phyloP scores from a whole-genome alignment of 2,888 invertebrate species.

The Conus canariensis region DNA sequence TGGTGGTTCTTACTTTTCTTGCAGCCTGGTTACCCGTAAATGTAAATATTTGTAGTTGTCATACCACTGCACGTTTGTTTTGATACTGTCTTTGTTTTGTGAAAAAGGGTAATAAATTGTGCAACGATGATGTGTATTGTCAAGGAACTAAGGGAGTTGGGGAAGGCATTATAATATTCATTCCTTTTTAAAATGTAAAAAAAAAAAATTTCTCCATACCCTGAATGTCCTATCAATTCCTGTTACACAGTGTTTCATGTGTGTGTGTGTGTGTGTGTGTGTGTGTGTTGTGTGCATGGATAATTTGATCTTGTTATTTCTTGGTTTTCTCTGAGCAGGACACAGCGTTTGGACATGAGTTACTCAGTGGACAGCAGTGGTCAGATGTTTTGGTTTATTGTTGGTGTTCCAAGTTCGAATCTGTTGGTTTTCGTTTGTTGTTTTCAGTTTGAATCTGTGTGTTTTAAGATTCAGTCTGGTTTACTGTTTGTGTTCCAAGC shows the following conservation, averaged over 20 bases:
- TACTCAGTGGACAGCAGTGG: not conserved
- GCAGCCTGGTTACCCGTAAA: no score
- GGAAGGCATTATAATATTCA: no score
- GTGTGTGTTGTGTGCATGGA: not conserved
- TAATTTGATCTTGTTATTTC: not conserved
- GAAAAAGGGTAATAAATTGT: not conserved
- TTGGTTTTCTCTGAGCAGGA: not conserved
- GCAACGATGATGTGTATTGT: no score
- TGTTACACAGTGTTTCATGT: not conserved
- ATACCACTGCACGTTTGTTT: not conserved
- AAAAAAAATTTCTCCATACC: no score
- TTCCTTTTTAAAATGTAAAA: no score
- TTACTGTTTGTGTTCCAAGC: not conserved
- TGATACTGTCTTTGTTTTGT: not conserved
- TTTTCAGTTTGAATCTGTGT: no score
- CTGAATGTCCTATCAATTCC: no score
- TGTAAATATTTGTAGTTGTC: not conserved
- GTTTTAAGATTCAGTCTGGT: not conserved
- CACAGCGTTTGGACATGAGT: not conserved
- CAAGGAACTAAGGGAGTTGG: no score
- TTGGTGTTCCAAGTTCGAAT: not conserved
- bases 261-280: constrained; percentile 11
- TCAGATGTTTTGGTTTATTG: not conserved
- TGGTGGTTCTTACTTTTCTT: no score
- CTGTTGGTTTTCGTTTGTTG: no score